Percentiles rank a stretch among this genome's conserved stretches.
phyloP scores from a whole-genome alignment of 2,888 invertebrate species.

The Phlogophora meticulosa region DNA sequence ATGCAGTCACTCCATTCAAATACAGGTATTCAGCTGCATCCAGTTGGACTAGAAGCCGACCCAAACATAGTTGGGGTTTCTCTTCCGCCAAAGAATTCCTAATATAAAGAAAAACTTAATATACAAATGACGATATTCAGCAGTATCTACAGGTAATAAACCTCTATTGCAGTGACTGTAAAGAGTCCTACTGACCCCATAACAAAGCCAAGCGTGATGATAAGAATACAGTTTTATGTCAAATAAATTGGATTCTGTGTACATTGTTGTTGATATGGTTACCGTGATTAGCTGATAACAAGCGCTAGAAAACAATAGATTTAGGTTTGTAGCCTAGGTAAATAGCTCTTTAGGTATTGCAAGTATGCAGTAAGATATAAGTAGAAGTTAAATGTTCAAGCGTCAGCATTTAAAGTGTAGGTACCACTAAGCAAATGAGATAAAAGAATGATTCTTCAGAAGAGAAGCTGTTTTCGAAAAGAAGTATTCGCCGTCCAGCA shows the following conservation, averaged over 20 bases:
- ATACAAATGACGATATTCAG: too few relatives aligned
- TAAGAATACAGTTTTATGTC: slow-evolving; percentile 24
- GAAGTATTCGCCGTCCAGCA: too few relatives aligned
- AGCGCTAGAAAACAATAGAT: slow-evolving; percentile 37
- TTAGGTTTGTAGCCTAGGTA: slow-evolving; percentile 41
- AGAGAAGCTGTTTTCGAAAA: too few relatives aligned
- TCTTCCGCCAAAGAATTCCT: too few relatives aligned
- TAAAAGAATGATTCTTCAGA: too few relatives aligned
- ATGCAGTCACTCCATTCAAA: too few relatives aligned
- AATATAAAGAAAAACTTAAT: too few relatives aligned
- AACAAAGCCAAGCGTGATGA: slow-evolving; percentile 9
- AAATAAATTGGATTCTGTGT: slow-evolving; percentile 41
- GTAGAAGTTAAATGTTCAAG: too few relatives aligned
- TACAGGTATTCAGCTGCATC: too few relatives aligned
- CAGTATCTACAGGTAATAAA: not conserved
- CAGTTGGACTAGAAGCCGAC: too few relatives aligned
- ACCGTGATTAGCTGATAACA: slow-evolving; percentile 32
- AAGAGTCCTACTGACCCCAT: slow-evolving; percentile 11
- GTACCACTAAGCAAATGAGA: too few relatives aligned
- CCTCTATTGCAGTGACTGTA: not conserved
- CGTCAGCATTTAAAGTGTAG: not conserved
- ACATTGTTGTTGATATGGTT: slow-evolving; percentile 24
- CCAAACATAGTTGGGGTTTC: too few relatives aligned
- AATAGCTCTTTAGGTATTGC: slow-evolving; percentile 10
- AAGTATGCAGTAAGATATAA: not conserved